Base-by-base conservation (phyloP, 1,140 invertebrate genomes). In the Halictus rubicundus region DNA sequence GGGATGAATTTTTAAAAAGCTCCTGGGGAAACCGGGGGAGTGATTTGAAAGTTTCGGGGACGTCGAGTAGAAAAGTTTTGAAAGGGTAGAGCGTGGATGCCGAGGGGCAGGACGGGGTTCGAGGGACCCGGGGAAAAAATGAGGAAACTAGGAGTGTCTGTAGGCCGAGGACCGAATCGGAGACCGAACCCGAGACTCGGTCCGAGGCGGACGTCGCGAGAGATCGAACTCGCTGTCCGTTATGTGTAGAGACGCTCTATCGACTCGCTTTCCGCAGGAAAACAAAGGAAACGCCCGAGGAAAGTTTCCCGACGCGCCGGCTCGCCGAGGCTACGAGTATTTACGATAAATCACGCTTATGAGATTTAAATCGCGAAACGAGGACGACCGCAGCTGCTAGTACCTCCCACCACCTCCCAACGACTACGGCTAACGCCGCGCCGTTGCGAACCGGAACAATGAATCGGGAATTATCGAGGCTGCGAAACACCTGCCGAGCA, bases 1-100 rank as follows among this genome's bases (percentile, higher is more conserved):
- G 77, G 78, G 77, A 80, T 87, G 82, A 87, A 87, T 87, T 87
- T 87, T 87, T 87, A 87, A 87, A 87, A 84, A 82, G 85, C 85
- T 84, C 77, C 70, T 54, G 61, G 80, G 65, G 59, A 78, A 87
- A 49, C 60, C 32, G 73, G 59, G 76, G 68, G 78, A 84, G 83
- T 85, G 83, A 85, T 88, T 83, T 68, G 87, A 88, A 88, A 87
- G 86, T 87, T 88, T 87, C 66, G 78, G 81, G 61, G 83, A 81
- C 79, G 83, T 61, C 76, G 83, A 88, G 85, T 81, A 85, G 82
- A 85, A 87, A 87, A 87, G 82, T 87, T 87, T 87, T 82, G 74
- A 83, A 87, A 87, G 83, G 80, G 65, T 60, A 70, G 65, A 66
- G 42, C 57, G 66, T 23, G 27, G 37, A 27, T 32, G 27, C 14